Conservation (phyloP, 2,888 invertebrate genomes). For the Thereva nobilitata region DNA sequence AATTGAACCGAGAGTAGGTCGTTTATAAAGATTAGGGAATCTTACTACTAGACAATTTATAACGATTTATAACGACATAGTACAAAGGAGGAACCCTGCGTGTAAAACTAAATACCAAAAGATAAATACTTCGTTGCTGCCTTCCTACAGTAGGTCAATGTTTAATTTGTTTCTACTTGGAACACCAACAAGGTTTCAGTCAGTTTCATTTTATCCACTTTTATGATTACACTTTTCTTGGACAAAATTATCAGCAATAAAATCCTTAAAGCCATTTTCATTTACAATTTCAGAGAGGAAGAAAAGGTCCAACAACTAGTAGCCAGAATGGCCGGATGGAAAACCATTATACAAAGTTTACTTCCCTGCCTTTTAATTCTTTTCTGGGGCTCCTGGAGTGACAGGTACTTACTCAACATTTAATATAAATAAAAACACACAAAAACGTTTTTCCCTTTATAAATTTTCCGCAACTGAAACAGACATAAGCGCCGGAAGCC, state of each 20-base stretch:
- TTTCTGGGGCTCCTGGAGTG: constrained; percentile 81
- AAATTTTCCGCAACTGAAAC: neutral
- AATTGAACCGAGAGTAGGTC: too few species aligned
- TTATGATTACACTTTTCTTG: too few species aligned
- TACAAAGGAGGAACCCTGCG: too few species aligned
- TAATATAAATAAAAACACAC: neutral
- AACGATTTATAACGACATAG: too few species aligned
- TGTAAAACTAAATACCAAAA: too few species aligned
- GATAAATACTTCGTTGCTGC: too few species aligned
- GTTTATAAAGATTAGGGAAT: too few species aligned
- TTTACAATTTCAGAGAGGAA: constrained; percentile 60
- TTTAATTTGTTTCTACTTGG: too few species aligned
- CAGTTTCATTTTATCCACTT: too few species aligned
- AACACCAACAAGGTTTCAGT: too few species aligned
- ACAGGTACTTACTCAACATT: constrained; percentile 56
- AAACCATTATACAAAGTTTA: constrained; percentile 80
- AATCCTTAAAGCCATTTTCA: constrained; percentile 27
- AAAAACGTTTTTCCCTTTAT: neutral
- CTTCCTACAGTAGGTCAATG: too few species aligned
- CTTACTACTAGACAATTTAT: too few species aligned
- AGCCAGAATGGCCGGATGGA: constrained; percentile 83
- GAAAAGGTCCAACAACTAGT: constrained; percentile 73
- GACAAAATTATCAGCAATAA: constrained; percentile 57
- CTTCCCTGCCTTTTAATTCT: constrained; percentile 80
- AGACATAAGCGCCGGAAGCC: constrained; percentile 61